phyloP scores from a whole-genome alignment of 2,888 invertebrate genomes.

The Alloscopus bannaensis region DNA sequence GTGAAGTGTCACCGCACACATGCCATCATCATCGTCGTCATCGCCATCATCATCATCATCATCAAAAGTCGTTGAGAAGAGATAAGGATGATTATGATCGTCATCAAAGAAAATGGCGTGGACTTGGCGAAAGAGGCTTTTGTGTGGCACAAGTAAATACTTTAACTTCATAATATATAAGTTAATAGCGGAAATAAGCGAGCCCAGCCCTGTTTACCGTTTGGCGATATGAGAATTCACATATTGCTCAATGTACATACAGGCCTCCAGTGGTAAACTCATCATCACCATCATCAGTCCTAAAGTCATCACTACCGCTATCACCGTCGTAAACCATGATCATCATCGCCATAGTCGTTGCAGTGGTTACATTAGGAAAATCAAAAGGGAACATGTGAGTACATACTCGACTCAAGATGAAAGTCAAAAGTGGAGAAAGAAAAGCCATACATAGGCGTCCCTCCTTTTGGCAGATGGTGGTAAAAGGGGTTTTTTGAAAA shows the following conservation, averaged over 20 bases:
- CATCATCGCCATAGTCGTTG: too few species aligned
- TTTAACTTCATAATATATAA: neutral
- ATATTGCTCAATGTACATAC: neutral
- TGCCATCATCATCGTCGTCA: constrained; percentile 18
- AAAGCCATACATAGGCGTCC: too few species aligned
- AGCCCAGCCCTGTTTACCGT: constrained; percentile 11
- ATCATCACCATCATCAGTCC: constrained; percentile 45
- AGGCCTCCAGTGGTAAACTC: constrained; percentile 42
- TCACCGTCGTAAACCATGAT: constrained; percentile 40
- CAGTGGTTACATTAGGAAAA: constrained; percentile 26
- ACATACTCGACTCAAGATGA: too few species aligned
- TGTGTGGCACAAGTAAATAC: constrained; percentile 10
- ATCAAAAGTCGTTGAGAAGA: constrained; percentile 44
- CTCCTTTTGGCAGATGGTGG: too few species aligned
- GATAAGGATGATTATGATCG: constrained; percentile 12
- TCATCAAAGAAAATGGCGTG: constrained; percentile 21
- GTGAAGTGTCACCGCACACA: constrained; percentile 45
- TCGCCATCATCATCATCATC: constrained; percentile 32
- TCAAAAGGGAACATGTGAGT: constrained; percentile 5
- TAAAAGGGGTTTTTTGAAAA: too few species aligned
- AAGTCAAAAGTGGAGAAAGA: too few species aligned
- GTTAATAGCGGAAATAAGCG: constrained; percentile 36
- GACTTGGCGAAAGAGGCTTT: too few species aligned
- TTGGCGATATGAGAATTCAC: neutral
- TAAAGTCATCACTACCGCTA: constrained; percentile 38